These are phyloP conservation scores for Xenops minutus DNA, from an alignment of 2,797 vertebrate species.

Conservation along the genomic window DNA sequence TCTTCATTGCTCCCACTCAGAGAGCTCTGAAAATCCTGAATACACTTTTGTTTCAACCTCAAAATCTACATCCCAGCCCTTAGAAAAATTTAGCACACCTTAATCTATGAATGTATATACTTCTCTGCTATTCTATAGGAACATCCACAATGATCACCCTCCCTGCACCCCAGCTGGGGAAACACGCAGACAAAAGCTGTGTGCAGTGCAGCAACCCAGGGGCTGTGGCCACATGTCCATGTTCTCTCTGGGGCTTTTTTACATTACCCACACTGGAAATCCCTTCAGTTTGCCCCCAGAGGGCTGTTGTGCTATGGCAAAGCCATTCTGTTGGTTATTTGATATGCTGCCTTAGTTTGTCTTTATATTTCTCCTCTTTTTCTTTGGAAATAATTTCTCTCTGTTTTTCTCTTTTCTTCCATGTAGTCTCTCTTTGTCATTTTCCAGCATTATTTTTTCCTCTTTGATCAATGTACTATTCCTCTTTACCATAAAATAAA, in stretches of 20 bases:
- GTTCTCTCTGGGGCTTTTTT: neutral
- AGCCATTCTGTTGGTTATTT: neutral
- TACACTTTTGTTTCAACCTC: neutral
- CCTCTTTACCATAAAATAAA: slow-evolving; percentile 25
- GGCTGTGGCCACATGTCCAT: fast-evolving
- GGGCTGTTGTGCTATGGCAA: neutral
- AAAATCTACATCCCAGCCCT: neutral
- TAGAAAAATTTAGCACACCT: neutral
- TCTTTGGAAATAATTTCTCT: slow-evolving; percentile 3
- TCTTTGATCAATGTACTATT: neutral
- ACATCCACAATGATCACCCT: neutral
- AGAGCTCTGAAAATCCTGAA: neutral
- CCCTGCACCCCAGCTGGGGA: neutral
- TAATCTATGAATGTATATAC: neutral
- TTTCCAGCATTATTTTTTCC: neutral
- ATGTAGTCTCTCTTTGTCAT: neutral
- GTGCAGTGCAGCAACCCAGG: neutral
- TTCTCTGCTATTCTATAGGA: neutral
- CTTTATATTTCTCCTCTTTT: neutral
- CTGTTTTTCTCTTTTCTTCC: neutral
- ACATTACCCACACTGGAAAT: neutral
- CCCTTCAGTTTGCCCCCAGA: neutral
- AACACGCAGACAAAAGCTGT: neutral
- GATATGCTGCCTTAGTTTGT: neutral
- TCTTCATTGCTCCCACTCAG: neutral